phyloP scores from a whole-genome alignment of 2,888 invertebrate genomes.

The Campoplex nolae region DNA sequence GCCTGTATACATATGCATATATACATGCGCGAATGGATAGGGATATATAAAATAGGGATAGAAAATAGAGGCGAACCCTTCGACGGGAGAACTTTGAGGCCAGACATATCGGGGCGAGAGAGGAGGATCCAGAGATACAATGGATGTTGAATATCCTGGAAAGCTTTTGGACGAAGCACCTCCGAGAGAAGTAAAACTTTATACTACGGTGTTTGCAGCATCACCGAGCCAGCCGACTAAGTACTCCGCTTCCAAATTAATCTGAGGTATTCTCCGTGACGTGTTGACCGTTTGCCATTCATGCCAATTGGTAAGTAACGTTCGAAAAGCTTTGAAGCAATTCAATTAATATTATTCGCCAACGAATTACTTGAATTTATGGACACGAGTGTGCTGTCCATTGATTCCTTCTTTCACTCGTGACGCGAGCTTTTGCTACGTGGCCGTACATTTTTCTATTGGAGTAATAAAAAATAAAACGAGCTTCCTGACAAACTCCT shows the following conservation, averaged over 20 bases:
- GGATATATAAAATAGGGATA: not conserved
- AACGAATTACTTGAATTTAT: constrained; percentile 78
- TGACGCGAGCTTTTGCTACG: not conserved
- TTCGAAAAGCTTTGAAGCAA: constrained; percentile 7
- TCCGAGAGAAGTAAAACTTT: constrained; percentile 70
- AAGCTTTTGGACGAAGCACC: constrained; percentile 45
- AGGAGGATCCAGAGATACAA: constrained; percentile 61
- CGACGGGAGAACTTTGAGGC: constrained; percentile 42
- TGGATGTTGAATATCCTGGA: constrained; percentile 61
- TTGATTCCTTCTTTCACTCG: not conserved
- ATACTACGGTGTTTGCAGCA: constrained; percentile 23
- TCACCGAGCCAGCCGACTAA: constrained; percentile 47
- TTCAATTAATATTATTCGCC: constrained; percentile 75
- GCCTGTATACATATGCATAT: constrained; percentile 13
- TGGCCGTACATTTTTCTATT: not conserved
- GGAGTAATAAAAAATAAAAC: not conserved
- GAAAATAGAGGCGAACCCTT: constrained; percentile 29
- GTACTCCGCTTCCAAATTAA: constrained; percentile 64
- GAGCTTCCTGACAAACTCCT: not conserved
- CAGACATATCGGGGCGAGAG: constrained; percentile 52
- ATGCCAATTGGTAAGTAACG: not conserved
- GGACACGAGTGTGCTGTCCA: not conserved
- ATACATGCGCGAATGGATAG: constrained; percentile 23
- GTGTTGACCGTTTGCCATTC: constrained; percentile 48
- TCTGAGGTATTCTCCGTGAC: constrained; percentile 60